phyloP scores from a whole-genome alignment of 2,113 vertebrate genomes.

The Protomyctophum bolini region DNA sequence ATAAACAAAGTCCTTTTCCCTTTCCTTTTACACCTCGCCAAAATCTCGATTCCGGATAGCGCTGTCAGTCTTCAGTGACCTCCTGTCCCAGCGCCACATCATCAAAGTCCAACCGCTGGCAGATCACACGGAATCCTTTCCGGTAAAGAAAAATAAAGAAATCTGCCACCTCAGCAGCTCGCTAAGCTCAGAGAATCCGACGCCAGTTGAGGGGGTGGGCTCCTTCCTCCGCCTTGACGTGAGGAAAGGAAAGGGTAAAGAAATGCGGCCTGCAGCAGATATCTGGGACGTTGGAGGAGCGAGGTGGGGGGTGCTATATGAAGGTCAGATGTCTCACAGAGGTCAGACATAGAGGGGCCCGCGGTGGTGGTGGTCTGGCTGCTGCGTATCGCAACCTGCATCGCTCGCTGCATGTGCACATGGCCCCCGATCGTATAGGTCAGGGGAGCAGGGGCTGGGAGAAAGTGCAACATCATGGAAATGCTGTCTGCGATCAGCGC shows the following conservation, averaged over 20 bases:
- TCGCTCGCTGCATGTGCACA: neutral
- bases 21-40: neutral
- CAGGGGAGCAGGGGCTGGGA: neutral
- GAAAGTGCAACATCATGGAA: neutral
- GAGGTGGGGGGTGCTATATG: neutral
- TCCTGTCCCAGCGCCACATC: neutral
- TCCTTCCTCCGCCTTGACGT: too few relatives aligned
- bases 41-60: neutral
- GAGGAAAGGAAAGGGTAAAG: too few relatives aligned
- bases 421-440: neutral
- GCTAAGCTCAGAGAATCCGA: neutral
- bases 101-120: neutral
- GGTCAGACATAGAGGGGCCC: neutral
- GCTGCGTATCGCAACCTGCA: neutral
- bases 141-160: neutral
- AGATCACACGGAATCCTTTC: neutral
- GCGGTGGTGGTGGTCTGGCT: neutral
- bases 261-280: neutral
- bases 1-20: too few relatives aligned
- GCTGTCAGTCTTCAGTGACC: neutral
- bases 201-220: too few relatives aligned
- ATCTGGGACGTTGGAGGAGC: neutral
- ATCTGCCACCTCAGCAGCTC: neutral
- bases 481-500: too few relatives aligned
- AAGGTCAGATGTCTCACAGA: conserved; percentile 5